Conservation (phyloP, 2,113 vertebrate species). For the Prietella phreatophila region DNA sequence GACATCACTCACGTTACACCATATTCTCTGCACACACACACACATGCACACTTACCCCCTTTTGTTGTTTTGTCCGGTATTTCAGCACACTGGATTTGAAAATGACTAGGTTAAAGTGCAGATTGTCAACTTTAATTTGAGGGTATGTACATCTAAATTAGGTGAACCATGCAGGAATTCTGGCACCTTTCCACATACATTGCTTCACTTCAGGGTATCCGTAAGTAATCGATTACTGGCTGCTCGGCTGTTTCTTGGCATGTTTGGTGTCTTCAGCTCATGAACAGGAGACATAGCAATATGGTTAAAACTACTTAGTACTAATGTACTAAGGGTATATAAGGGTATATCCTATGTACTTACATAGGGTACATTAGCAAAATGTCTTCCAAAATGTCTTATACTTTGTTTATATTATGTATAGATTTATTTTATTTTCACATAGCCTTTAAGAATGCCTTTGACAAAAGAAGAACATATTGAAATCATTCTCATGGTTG, state of each 20-base stretch:
- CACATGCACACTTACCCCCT: not conserved
- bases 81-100: conserved; percentile 15
- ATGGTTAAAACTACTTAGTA: too few species aligned
- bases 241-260: not conserved
- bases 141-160: conserved; percentile 55
- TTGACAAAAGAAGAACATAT: too few species aligned
- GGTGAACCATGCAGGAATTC: not conserved
- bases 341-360: too few species aligned
- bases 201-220: conserved; percentile 4
- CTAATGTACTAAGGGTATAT: too few species aligned
- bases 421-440: too few species aligned
- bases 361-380: too few species aligned
- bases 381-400: not conserved
- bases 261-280: not conserved
- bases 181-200: not conserved
- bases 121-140: conserved; percentile 64
- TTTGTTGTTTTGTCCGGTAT: not conserved
- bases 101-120: conserved; percentile 22
- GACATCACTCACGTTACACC: conserved; percentile 56
- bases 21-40: not conserved
- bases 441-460: too few species aligned
- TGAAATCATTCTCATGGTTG: too few species aligned
- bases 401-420: too few species aligned
- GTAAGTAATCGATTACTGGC: conserved; percentile 20
- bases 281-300: not conserved